These are phyloP conservation scores for Steatocranus sp. DNA, from an alignment of 2,797 vertebrate species.

Conservation along the genomic window DNA sequence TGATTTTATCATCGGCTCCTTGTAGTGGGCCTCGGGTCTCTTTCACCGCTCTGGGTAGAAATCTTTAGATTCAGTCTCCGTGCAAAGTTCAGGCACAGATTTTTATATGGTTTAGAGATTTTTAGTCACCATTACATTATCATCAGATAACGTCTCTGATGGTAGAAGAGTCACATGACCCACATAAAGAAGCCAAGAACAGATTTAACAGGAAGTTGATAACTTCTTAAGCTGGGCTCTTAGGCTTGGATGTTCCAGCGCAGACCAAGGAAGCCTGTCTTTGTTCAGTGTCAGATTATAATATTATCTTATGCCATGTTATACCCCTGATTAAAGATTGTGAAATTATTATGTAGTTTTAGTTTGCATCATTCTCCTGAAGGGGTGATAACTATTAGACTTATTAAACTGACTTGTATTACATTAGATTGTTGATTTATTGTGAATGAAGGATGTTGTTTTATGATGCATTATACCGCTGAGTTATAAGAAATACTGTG, in stretches of 20 bases:
- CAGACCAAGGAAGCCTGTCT: neutral
- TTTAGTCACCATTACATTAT: neutral
- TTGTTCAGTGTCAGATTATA: rapidly evolving
- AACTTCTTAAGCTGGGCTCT: neutral
- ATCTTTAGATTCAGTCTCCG: neutral
- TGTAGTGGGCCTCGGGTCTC: neutral
- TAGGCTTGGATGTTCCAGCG: neutral
- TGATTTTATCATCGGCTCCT: neutral
- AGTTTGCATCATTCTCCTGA: neutral
- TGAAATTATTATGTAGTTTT: neutral
- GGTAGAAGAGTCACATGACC: neutral
- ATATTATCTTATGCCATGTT: neutral
- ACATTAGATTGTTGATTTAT: no score
- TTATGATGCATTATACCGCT: no score
- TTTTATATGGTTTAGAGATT: neutral
- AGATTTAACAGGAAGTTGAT: neutral
- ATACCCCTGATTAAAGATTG: neutral
- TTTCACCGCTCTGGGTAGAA: neutral
- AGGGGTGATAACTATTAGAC: neutral
- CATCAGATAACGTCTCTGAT: neutral
- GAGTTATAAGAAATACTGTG: no score
- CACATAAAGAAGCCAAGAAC: neutral
- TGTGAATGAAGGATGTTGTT: no score
- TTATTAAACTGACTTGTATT: neutral
- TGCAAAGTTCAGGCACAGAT: neutral